phyloP scores from a whole-genome alignment of 2,888 invertebrate genomes.

The Leptarthrus brevirostris region DNA sequence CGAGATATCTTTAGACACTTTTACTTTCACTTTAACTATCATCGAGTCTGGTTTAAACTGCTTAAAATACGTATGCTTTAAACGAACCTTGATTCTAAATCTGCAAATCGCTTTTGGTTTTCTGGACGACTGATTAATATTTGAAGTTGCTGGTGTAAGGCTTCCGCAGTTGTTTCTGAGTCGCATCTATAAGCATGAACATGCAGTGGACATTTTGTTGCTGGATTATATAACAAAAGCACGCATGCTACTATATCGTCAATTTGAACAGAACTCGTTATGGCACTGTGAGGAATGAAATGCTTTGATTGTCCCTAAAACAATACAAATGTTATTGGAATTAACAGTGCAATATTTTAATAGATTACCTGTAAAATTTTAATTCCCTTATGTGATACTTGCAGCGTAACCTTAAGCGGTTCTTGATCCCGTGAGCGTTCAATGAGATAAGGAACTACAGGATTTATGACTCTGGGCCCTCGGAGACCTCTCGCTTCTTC shows the following conservation, averaged over 20 bases:
- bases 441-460: constrained; percentile 85
- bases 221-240: constrained; percentile 91
- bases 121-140: constrained; percentile 84
- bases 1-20: not conserved
- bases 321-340: constrained; percentile 11
- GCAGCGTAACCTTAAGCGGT: constrained; percentile 90
- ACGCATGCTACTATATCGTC: constrained; percentile 95
- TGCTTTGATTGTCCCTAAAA: constrained; percentile 81
- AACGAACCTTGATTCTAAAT: constrained; percentile 75
- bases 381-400: constrained; percentile 91
- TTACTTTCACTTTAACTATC: constrained; percentile 33
- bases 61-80: constrained; percentile 57
- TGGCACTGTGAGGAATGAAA: constrained; percentile 92
- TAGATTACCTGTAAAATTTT: constrained; percentile 86
- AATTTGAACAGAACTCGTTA: constrained; percentile 89
- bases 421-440: constrained; percentile 87
- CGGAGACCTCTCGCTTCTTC: constrained; percentile 91
- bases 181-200: constrained; percentile 96
- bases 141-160: constrained; percentile 86
- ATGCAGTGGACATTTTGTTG: constrained; percentile 93
- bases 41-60: constrained; percentile 52
- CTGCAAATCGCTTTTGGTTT: constrained; percentile 85
- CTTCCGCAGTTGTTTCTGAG: constrained; percentile 90
- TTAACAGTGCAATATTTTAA: too few species aligned
- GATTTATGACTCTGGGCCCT: constrained; percentile 86